Evolutionary conservation across 1,140 invertebrate genomes (phyloP).

Genomic region (Drosophila pruinosa): DNA sequence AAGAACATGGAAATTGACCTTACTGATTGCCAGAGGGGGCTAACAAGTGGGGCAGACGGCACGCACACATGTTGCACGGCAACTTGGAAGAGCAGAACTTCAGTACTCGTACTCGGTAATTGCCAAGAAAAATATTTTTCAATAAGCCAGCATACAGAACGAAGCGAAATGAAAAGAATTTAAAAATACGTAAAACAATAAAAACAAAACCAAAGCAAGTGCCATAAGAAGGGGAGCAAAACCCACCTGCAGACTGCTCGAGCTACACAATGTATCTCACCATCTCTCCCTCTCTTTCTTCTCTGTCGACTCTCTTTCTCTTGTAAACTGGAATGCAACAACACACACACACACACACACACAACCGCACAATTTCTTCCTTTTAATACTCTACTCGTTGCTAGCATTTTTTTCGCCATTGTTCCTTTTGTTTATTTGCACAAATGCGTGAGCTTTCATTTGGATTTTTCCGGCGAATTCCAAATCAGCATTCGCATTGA

Average conservation of each 20-base stretch:
- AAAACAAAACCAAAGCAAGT: slow-evolving; percentile 36
- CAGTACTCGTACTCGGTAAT: slow-evolving; percentile 48
- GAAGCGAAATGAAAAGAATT: slow-evolving; percentile 51
- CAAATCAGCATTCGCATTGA: slow-evolving; percentile 16
- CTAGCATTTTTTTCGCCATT: background rate
- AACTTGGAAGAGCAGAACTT: slow-evolving; percentile 43
- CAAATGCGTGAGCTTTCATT: slow-evolving; percentile 75
- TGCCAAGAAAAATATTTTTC: slow-evolving; percentile 67
- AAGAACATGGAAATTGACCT: slow-evolving; percentile 58
- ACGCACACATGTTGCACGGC: slow-evolving; percentile 43
- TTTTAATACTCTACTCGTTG: background rate
- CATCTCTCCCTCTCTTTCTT: background rate
- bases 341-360: background rate
- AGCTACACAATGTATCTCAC: background rate
- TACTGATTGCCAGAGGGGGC: slow-evolving; percentile 7
- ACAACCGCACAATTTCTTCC: background rate
- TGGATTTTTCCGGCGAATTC: slow-evolving; percentile 70
- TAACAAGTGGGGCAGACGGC: background rate
- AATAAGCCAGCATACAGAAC: slow-evolving; percentile 49
- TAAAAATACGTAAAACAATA: slow-evolving; percentile 23
- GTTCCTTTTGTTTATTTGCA: slow-evolving; percentile 69
- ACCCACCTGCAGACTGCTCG: slow-evolving; percentile 69
- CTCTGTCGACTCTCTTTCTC: background rate
- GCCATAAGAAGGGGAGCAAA: slow-evolving; percentile 35
- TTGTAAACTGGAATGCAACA: slow-evolving; percentile 30